These are phyloP conservation scores for Dendrolimus pini DNA, from an alignment of 2,888 invertebrate species.

Conservation along the genomic window DNA sequence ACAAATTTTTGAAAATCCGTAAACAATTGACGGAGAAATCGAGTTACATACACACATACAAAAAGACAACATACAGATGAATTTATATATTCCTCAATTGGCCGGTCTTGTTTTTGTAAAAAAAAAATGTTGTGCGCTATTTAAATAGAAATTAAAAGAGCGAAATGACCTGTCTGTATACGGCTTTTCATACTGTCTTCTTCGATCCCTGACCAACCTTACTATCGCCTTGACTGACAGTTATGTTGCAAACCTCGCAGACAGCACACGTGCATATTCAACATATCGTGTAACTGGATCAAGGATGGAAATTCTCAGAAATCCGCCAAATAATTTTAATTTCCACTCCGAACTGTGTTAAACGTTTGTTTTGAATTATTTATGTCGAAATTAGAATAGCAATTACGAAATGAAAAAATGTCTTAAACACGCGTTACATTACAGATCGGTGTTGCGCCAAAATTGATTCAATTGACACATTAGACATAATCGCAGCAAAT, in stretches of 20 bases:
- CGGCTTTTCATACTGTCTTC: too few relatives aligned
- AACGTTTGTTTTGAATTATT: background rate
- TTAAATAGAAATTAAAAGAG: too few relatives aligned
- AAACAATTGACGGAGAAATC: too few relatives aligned
- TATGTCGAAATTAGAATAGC: background rate
- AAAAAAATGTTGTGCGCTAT: too few relatives aligned
- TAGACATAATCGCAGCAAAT: too few relatives aligned
- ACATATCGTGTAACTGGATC: background rate
- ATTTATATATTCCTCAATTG: too few relatives aligned
- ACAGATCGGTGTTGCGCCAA: background rate
- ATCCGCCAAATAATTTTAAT: background rate
- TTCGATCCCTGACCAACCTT: background rate
- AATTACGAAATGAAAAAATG: background rate
- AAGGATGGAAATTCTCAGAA: background rate
- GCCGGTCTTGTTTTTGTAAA: too few relatives aligned
- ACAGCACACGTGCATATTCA: background rate
- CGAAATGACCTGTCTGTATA: too few relatives aligned
- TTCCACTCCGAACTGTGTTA: background rate
- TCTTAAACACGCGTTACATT: background rate
- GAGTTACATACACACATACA: too few relatives aligned
- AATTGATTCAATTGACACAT: too few relatives aligned
- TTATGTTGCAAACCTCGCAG: background rate
- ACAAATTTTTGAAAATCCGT: too few relatives aligned
- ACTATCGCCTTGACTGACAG: background rate
- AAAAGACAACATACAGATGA: too few relatives aligned